phyloP scores from a whole-genome alignment of 2,888 invertebrate genomes.

The Balanococcus diminutus region DNA sequence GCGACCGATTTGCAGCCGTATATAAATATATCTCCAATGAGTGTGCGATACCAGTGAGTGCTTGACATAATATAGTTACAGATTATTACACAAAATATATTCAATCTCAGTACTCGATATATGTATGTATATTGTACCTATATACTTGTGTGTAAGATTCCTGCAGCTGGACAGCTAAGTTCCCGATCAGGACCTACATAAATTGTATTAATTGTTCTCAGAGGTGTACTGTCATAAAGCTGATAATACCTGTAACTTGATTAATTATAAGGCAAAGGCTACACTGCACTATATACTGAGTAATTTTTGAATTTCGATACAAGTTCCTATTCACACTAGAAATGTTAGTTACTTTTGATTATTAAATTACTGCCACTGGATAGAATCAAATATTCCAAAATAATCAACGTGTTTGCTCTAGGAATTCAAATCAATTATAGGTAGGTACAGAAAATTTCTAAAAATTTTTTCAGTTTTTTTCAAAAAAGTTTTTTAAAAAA shows the following conservation, averaged over 20 bases:
- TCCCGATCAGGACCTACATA: neutral
- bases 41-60: neutral
- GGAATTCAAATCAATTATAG: too few relatives aligned
- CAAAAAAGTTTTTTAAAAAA: too few relatives aligned
- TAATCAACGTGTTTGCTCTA: too few relatives aligned
- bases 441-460: too few relatives aligned
- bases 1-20: neutral
- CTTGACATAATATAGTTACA: neutral
- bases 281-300: neutral
- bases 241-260: neutral
- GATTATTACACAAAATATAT: slow-evolving; percentile 6
- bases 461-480: too few relatives aligned
- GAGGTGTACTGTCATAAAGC: neutral
- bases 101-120: neutral
- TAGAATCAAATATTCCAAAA: neutral
- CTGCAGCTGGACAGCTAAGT: neutral
- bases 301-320: neutral
- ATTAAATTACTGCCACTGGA: neutral
- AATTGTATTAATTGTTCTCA: slow-evolving; percentile 20
- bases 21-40: neutral
- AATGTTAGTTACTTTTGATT: neutral
- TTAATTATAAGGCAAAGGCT: neutral
- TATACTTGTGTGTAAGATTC: neutral
- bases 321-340: neutral
- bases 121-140: neutral